Conservation (phyloP, 2,113 vertebrate species). For the Urocitellus parryii region DNA sequence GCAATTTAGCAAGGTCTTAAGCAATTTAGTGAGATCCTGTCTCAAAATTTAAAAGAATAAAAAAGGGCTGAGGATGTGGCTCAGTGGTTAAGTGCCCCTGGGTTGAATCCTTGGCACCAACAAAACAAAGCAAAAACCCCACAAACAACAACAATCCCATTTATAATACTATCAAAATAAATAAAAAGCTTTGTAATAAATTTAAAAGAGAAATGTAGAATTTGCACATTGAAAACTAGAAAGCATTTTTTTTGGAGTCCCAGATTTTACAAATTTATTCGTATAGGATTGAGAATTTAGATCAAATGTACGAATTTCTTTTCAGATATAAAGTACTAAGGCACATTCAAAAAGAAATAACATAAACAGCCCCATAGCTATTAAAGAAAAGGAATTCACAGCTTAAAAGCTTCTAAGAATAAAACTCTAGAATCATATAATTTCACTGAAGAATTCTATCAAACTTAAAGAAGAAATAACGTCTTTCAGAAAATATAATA, state of each 20-base stretch:
- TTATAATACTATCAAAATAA: too few relatives aligned
- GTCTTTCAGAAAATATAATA: background rate
- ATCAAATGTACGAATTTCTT: background rate
- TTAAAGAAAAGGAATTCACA: background rate
- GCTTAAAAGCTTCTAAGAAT: background rate
- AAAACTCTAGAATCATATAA: background rate
- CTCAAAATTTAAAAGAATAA: too few relatives aligned
- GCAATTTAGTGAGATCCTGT: too few relatives aligned
- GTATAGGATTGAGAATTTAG: background rate
- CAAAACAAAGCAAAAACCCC: too few relatives aligned
- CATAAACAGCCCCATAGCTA: background rate
- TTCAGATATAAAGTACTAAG: background rate
- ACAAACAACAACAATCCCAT: background rate
- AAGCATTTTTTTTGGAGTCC: background rate
- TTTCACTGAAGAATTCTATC: constrained; percentile 38
- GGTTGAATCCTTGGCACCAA: too few relatives aligned
- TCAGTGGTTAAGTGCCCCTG: too few relatives aligned
- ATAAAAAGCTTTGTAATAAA: too few relatives aligned
- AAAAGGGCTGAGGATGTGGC: too few relatives aligned
- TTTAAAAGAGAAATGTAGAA: too few relatives aligned
- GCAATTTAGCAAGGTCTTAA: too few relatives aligned
- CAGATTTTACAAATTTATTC: constrained; percentile 23
- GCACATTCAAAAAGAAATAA: background rate
- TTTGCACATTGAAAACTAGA: background rate
- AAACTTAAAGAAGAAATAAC: constrained; percentile 24